Conservation (phyloP, 2,113 vertebrate species). For the Sigmodon hispidus region DNA sequence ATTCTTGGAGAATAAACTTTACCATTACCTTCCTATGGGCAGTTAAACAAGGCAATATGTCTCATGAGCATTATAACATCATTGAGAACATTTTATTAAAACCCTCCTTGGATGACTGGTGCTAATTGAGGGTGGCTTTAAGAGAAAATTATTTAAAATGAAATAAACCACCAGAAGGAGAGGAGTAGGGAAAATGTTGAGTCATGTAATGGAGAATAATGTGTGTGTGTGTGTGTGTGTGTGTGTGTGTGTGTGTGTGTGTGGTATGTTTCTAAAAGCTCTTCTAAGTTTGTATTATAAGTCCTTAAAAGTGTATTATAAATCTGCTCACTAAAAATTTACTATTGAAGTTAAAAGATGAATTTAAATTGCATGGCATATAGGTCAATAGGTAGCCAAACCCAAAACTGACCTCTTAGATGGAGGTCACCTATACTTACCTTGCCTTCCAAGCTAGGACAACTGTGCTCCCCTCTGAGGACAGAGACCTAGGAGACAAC, state of each 20-base stretch:
- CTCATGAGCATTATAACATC: not conserved
- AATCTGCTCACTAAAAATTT: not conserved
- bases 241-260: not conserved
- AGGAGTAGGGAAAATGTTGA: fast-evolving
- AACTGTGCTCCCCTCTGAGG: not conserved
- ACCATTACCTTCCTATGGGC: not conserved
- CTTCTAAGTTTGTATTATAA: not conserved
- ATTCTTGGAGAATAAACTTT: not conserved
- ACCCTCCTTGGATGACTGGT: not conserved
- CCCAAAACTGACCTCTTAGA: not conserved
- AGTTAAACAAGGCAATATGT: not conserved
- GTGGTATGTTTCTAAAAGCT: not conserved
- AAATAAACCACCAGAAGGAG: not conserved
- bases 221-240: not conserved
- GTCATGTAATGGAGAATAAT: not conserved
- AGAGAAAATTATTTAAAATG: not conserved
- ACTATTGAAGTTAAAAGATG: not conserved
- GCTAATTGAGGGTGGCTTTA: not conserved
- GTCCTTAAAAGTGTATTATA: not conserved
- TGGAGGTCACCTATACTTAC: not conserved
- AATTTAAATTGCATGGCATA: not conserved
- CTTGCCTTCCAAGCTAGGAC: not conserved
- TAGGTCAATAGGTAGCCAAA: not conserved
- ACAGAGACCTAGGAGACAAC: not conserved
- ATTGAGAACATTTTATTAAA: not conserved